Percentiles rank a stretch among this genome's conserved stretches.
These are phyloP conservation scores for Triops longicaudatus DNA, from an alignment of 1,140 invertebrate species.

Conservation along the genomic window DNA sequence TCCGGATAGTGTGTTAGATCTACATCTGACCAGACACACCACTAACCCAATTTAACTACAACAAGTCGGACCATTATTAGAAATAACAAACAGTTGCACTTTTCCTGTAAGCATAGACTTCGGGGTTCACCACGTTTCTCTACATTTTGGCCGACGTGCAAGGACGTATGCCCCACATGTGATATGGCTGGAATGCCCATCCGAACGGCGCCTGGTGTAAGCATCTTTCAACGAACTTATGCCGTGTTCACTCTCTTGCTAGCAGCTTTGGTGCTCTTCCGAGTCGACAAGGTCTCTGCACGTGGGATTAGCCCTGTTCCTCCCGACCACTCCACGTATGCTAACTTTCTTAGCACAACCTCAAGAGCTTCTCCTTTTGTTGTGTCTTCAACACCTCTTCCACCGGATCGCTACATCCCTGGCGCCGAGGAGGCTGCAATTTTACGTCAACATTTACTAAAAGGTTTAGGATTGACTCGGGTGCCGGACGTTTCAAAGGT, in stretches of 20 bases:
- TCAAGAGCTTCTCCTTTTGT: not conserved
- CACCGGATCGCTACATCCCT: constrained; percentile 20
- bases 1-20: not conserved
- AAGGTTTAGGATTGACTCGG: constrained; percentile 41
- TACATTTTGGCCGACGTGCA: not conserved
- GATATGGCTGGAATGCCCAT: constrained; percentile 4
- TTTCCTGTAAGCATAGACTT: not conserved
- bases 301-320: not conserved
- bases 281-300: not conserved
- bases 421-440: constrained; percentile 37
- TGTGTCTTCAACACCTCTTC: not conserved
- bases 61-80: not conserved
- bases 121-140: not conserved
- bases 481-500: constrained; percentile 44
- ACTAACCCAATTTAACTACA: not conserved
- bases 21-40: not conserved
- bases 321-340: not conserved
- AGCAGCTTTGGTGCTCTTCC: not conserved
- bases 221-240: not conserved
- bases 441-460: constrained; percentile 41
- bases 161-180: constrained; percentile 1
- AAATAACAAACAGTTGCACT: too few species aligned
- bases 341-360: not conserved
- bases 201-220: not conserved
- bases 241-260: not conserved